Evolutionary conservation across 2,797 vertebrate genomes (phyloP), one percentile per base, ranked within the genome.

Genomic region (Cyclura pinguis): DNA sequence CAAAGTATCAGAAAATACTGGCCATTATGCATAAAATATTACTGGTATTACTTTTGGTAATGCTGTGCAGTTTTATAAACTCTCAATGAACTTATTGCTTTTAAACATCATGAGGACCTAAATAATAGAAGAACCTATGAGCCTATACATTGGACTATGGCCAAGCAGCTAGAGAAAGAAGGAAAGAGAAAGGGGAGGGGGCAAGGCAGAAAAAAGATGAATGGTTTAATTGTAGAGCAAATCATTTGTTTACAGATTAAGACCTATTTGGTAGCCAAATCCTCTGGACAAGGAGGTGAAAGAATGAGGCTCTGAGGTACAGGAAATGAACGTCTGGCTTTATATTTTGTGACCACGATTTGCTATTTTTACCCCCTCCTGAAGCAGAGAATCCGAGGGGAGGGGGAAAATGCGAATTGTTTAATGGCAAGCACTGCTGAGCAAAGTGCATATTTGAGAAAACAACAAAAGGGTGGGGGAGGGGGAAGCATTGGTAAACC

Each of bases 201-300:
- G 29, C 8, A 9, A 4, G 8, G 69, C 77, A 10, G 27, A 57
- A 59, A 20, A 72, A 35, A 80, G 72, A 92, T 96, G 97, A 97
- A 97, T 97, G 93, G 94, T 96, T 96, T 97, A 96, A 97, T 97
- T 97, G 96, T 97, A 96, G 95, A 97, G 95, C 95, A 96, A 96
- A 97, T 96, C 91, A 96, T 97, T 97, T 97, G 96, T 97, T 98
- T 97, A 96, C 96, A 97, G 96, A 97, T 97, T 97, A 97, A 96
- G 95, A 96, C 93, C 95, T 97, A 96, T 95, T 97, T 86, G 90
- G 93, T 97, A 96, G 95, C 96, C 95, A 96, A 97, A 95, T 97
- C 94, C 94, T 95, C 57, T 86, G 95, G 96, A 96, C 93, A 92
- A 92, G 93, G 88, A 96, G 93, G 92, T 96, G 91, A 95, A 97